A percentile compares a stretch with the other conserved stretches of the same genome.
These are phyloP conservation scores for Drosophila parvula DNA, from an alignment of 1,140 invertebrate species.

Conservation along the genomic window DNA sequence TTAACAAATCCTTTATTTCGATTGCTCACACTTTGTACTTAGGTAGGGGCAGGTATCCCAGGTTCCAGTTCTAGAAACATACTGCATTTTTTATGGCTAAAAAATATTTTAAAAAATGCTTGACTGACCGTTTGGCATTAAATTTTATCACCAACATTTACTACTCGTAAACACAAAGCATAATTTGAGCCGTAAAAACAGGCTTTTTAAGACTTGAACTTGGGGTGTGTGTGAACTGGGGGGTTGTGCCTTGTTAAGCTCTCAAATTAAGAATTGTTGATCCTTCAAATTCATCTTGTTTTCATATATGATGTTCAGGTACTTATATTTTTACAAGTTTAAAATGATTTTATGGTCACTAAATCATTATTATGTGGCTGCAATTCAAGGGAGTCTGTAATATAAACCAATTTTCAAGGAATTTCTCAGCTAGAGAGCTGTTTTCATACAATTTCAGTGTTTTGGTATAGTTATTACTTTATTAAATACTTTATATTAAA, in stretches of 20 bases:
- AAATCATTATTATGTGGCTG: background rate
- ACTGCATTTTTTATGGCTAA: constrained; percentile 6
- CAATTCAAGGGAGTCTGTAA: too few relatives aligned
- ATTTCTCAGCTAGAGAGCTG: too few relatives aligned
- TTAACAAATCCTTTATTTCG: background rate
- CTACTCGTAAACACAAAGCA: constrained; percentile 16
- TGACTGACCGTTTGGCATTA: constrained; percentile 7
- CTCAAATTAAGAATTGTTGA: constrained; percentile 9
- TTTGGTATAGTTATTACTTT: too few relatives aligned
- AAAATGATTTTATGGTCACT: background rate
- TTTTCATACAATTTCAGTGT: too few relatives aligned
- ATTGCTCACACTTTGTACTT: constrained; percentile 2
- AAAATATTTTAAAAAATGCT: too few relatives aligned
- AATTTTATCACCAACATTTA: constrained; percentile 19
- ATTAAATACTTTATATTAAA: too few relatives aligned
- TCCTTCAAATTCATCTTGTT: background rate
- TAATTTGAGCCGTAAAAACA: constrained; percentile 8
- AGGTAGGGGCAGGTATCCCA: background rate
- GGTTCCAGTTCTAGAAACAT: background rate
- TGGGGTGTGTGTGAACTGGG: background rate
- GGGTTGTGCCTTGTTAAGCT: background rate
- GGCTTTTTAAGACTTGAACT: background rate
- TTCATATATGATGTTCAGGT: background rate
- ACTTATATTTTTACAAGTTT: constrained; percentile 14
- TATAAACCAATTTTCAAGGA: too few relatives aligned